Evolutionary conservation across 1,140 invertebrate species (phyloP), one percentile per base, ranked within the genome.

Genomic region (Mycetomoellerius zeteki): DNA sequence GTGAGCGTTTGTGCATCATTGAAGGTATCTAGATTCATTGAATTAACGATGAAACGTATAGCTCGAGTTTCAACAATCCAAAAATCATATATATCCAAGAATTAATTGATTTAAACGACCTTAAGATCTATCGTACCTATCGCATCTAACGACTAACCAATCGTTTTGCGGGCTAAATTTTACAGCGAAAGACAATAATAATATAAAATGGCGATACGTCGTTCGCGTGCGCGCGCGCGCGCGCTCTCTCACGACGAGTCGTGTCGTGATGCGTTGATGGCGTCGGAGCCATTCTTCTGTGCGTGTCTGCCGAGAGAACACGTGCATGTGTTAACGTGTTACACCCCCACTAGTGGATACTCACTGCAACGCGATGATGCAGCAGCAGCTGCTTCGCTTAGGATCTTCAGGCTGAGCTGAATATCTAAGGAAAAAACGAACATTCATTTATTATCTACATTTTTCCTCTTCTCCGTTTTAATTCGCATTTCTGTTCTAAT

Each of bases 311-410:
- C n/a, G 8, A 58, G 47, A 71, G 21, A 43, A 30, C 65, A 71
- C 30, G 65, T 71, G 78, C 65, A 52, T 81, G 64, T 71, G 64
- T 71, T 69, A 71, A 37, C n/a, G 16, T 43, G 43, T 64, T n/a
- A 80, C 76, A 71, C 52, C 30, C 50, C 33, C 65, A 81, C 65
- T 69, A 24, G 24, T 37, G 54, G 8, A 60, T 21, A 77, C 24
- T 56, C 52, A 27, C 30, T 71, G 77, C 65, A 71, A 56, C 14
- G n/a, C 27, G 27, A 80, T 50, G 77, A 78, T 80, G 62, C 47
- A 81, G 30, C 47, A 64, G 47, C 78, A 81, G 50, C 50, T 81
- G 78, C 33, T 56, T 71, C 3, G 47, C 14, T 71, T 71, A 71
- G 50, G 50, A 71, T 71, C 65, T 81, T 81, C 52, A 33, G 30